phyloP scores from a whole-genome alignment of 2,113 vertebrate genomes.

The Larimichthys polyactis region DNA sequence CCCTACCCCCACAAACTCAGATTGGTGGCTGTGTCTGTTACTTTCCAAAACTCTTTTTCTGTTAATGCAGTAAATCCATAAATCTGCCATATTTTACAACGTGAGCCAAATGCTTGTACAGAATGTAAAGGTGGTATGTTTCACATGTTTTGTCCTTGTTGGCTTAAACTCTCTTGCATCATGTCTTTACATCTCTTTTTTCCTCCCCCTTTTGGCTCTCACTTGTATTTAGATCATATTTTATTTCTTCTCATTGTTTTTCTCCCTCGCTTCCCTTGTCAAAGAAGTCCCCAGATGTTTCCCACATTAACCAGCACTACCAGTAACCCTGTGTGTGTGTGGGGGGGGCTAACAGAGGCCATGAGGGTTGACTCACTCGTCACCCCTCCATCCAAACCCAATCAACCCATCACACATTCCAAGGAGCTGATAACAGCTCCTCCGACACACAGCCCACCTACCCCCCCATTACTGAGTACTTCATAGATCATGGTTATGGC shows the following conservation, averaged over 20 bases:
- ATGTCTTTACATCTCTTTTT: not conserved
- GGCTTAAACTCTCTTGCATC: constrained; percentile 21
- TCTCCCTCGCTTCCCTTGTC: not conserved
- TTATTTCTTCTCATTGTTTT: not conserved
- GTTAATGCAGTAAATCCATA: too few relatives aligned
- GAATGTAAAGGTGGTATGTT: not conserved
- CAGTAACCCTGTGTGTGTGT: constrained; percentile 7
- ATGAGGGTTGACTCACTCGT: constrained; percentile 40
- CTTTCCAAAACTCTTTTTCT: too few relatives aligned
- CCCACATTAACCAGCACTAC: not conserved
- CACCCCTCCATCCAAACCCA: constrained; percentile 49
- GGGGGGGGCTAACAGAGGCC: constrained; percentile 27
- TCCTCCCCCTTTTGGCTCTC: not conserved
- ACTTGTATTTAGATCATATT: not conserved
- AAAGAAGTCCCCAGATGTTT: not conserved
- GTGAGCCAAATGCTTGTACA: not conserved
- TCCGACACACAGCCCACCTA: constrained; percentile 32
- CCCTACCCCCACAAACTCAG: too few relatives aligned
- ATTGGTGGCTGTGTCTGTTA: too few relatives aligned
- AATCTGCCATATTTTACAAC: not conserved
- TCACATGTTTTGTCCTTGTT: not conserved
- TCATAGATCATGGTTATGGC: constrained; percentile 68
- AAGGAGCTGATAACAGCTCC: constrained; percentile 67
- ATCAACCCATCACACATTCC: constrained; percentile 76
- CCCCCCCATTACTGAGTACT: constrained; percentile 31